These are phyloP conservation scores for Andrena camellia DNA, from an alignment of 2,888 invertebrate genomes.

Conservation along the genomic window DNA sequence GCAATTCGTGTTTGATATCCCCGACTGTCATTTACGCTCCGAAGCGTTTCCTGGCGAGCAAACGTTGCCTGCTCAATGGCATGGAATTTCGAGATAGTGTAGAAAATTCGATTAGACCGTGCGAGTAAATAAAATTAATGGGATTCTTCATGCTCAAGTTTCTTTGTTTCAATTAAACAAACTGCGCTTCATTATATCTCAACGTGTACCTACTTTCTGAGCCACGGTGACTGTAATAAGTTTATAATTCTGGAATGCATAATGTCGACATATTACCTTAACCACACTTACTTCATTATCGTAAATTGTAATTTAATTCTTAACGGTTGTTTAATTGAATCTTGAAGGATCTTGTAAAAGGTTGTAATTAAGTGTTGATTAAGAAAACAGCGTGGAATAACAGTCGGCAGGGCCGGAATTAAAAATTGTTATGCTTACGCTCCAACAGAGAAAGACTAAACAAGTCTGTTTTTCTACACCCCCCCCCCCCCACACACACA, in stretches of 20 bases:
- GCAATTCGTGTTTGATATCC: slow-evolving; percentile 16
- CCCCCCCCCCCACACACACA: no score
- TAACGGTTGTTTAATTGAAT: no score
- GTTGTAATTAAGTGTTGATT: no score
- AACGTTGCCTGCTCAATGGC: not conserved
- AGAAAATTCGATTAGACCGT: not conserved
- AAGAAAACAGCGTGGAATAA: no score
- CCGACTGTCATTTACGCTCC: slow-evolving; percentile 1
- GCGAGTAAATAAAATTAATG: not conserved
- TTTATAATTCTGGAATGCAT: no score
- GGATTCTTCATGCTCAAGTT: not conserved
- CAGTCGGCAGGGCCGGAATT: no score
- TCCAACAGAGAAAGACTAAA: not conserved
- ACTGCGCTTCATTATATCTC: no score
- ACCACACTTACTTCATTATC: no score
- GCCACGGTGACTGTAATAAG: not conserved
- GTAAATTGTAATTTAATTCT: no score
- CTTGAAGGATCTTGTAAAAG: no score
- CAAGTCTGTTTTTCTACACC: not conserved
- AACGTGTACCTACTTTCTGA: not conserved
- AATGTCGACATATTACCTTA: no score
- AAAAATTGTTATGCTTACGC: not conserved
- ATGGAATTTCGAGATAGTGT: not conserved
- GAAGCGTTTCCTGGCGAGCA: not conserved
- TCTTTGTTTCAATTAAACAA: not conserved